Evolutionary conservation across 2,888 invertebrate species (phyloP).

Genomic region (Drosophila greeni): DNA sequence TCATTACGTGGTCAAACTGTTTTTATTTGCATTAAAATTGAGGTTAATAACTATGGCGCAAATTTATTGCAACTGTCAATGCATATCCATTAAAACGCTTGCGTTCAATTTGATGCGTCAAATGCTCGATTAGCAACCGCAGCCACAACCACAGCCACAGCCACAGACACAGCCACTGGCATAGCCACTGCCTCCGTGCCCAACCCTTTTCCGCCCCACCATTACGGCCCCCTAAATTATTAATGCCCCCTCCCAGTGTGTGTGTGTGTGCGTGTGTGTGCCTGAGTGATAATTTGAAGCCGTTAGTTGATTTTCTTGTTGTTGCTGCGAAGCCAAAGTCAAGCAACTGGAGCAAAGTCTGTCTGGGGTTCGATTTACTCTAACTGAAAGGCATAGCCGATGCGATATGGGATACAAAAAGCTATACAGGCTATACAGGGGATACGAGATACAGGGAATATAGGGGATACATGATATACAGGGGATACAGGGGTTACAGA

Average conservation of each 20-base stretch:
- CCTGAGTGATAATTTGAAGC: slow-evolving; percentile 26
- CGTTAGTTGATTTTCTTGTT: slow-evolving; percentile 3
- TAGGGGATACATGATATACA: too few species aligned
- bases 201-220: slow-evolving; percentile 6
- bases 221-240: slow-evolving; percentile 33
- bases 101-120: slow-evolving; percentile 51
- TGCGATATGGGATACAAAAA: neutral
- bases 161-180: neutral
- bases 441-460: too few species aligned
- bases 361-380: neutral
- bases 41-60: slow-evolving; percentile 54
- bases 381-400: neutral
- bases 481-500: too few species aligned
- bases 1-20: slow-evolving; percentile 39
- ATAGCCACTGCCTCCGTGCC: neutral
- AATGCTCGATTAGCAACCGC: slow-evolving; percentile 43
- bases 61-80: slow-evolving; percentile 52
- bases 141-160: neutral
- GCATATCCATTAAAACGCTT: slow-evolving; percentile 46
- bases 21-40: slow-evolving; percentile 53
- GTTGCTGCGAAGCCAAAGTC: slow-evolving; percentile 16
- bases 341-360: slow-evolving; percentile 13
- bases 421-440: too few species aligned
- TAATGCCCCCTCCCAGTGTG: slow-evolving; percentile 25
- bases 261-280: neutral